These are phyloP conservation scores for Drosophila dives DNA, from an alignment of 2,888 invertebrate species.

Conservation along the genomic window DNA sequence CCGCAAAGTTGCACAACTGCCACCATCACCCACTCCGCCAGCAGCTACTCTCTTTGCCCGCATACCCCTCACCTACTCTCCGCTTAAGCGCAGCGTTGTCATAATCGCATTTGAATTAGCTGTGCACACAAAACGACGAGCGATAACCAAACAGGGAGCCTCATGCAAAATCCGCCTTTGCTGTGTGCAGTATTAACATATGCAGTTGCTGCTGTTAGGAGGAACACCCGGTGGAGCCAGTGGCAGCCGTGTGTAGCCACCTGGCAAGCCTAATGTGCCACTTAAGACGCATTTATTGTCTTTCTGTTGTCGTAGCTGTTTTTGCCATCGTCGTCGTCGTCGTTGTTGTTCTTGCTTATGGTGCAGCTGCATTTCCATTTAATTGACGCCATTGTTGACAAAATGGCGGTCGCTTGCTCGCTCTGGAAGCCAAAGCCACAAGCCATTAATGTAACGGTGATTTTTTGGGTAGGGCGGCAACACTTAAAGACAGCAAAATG, in stretches of 20 bases:
- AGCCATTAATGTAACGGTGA: constrained; percentile 57
- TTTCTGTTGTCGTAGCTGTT: constrained; percentile 43
- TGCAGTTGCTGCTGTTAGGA: neutral
- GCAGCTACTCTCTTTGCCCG: neutral
- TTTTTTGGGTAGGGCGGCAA: constrained; percentile 1
- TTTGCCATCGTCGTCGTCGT: constrained; percentile 20
- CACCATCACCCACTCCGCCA: neutral
- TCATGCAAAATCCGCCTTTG: neutral
- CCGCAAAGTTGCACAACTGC: constrained; percentile 68
- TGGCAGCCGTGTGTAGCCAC: constrained; percentile 43
- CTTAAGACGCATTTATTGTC: constrained; percentile 80
- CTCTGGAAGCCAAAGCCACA: constrained; percentile 43
- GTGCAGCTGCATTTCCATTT: constrained; percentile 72
- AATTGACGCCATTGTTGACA: constrained; percentile 80
- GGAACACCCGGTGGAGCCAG: constrained; percentile 47
- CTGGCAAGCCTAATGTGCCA: constrained; percentile 75
- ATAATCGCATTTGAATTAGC: constrained; percentile 79
- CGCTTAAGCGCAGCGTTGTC: constrained; percentile 57
- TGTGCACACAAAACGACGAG: constrained; percentile 65
- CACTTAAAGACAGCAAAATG: constrained; percentile 15
- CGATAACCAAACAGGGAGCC: constrained; percentile 60
- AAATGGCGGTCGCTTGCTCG: constrained; percentile 69
- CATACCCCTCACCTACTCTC: neutral
- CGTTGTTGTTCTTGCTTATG: constrained; percentile 27
- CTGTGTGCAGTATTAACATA: no score